Base-by-base conservation (phyloP, 2,888 invertebrate species). In the Laspeyria flexula region DNA sequence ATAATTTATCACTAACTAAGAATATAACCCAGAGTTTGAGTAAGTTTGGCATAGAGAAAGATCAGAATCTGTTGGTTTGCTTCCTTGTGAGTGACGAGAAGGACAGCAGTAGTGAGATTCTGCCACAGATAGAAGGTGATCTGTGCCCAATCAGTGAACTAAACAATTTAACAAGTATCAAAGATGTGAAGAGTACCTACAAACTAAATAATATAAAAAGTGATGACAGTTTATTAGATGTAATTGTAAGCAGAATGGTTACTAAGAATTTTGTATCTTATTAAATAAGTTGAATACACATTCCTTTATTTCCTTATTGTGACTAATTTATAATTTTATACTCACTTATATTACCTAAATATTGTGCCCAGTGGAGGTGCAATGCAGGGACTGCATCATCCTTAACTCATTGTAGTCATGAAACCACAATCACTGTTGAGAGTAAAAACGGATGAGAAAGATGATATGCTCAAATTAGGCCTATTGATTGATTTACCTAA, bases 11-110 rank as follows among this genome's bases (percentile, higher is more conserved):
- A 0, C 80, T 94, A 0, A 94, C 95, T 0, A 95, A 94, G 72
- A 96, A 95, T 66, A 96, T 96, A 58, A 92, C 94, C 2, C 94
- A 94, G 60, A 95, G 96, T 55, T 85, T 96, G 40, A 86, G 79
- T 41, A 94, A 90, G 53, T 96, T 96, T 83, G 95, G 96, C 0
- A 91, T 95, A 48, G 85, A 86, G 34, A 81, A 77, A 30, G 85
- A 82, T 13, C 49, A 61, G 3, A 78, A 77, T 11, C 29, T 90
- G 11, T 60, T 91, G 16, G 59, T 90, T 23, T 89, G 90, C 63
- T 87, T 90, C 47, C 49, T 90, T 15, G 55, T 73, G 1, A 77
- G 69, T 4, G 39, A 61, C 2, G 75, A 74, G 2, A 58, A 47
- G 9, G 81, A 85, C 45, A 55, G 60, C 11, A 79, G 78, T 45